Base-by-base conservation (phyloP, 1,140 invertebrate species). In the Dreissena rostriformis region DNA sequence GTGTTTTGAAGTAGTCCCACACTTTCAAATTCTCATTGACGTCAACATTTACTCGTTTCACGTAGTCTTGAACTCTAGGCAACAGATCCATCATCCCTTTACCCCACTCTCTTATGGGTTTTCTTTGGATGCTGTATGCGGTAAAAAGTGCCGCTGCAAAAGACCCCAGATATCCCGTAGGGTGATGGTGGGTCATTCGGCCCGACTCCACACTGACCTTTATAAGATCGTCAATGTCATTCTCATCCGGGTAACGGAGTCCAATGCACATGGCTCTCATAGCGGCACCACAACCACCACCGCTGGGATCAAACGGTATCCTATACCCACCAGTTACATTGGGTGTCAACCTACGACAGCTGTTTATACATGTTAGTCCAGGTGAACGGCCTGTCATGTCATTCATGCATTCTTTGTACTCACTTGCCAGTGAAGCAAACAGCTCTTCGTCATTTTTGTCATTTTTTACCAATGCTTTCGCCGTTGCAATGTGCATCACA, bases 231-330 rank as follows among this genome's bases (percentile, higher is more conserved):
- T 88, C 78, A 17, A 93, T 57, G 12, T 93, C 81, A 19, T 88
- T 82, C 19, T 86, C 72, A 2, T 52, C 10, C 26, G 91, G 88
- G 86, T 91, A 93, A 24, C 89, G 76, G n/a, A 93, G 88, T n/a
- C 93, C 93, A 73, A 93, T 93, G 85, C 92, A 93, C 90, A 91
- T 93, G 12, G 93, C 83, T 78, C 93, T 91, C 92, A 93, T 93
- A 7, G 93, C 92, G 73, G 90, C 93, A 26, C 92, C 92, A 89
- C 92, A 93, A 10, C 92, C 92, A 72, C 90, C 90, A 61, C 91
- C 91, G 26, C 91, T 53, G 10, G 53, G 53, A 78, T 84, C 78
- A 39, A 86, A 87, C 19, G 84, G 81, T 51, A 86, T 84, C 22
- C 76, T 24, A 51, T 84, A 84, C 0, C 84, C 86, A 7, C 71